Evolutionary conservation across 2,113 vertebrate genomes (phyloP).

Genomic region (Lucifuga dentata): DNA sequence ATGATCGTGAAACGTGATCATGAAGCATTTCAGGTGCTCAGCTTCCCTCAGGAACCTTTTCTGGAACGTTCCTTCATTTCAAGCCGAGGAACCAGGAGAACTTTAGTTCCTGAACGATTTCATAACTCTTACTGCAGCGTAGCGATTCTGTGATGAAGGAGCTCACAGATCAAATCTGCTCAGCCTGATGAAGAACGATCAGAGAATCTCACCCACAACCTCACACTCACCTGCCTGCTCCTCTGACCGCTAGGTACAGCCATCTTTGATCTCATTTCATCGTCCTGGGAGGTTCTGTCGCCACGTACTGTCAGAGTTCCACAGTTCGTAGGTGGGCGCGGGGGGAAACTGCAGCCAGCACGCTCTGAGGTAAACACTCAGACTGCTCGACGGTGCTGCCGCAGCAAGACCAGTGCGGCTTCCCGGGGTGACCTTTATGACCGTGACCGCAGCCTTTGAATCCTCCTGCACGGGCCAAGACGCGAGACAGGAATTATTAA

Average conservation of each 20-base stretch:
- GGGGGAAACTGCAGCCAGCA: constrained; percentile 44
- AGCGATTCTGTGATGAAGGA: no score
- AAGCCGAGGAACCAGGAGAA: no score
- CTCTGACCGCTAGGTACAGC: neutral
- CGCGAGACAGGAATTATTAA: neutral
- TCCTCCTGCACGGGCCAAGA: constrained; percentile 83
- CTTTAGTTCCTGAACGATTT: no score
- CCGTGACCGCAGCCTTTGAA: constrained; percentile 94
- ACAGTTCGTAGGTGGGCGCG: constrained; percentile 86
- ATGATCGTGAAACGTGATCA: no score
- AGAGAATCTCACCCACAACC: no score
- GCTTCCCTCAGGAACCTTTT: no score
- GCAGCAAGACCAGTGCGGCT: constrained; percentile 94
- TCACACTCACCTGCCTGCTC: neutral
- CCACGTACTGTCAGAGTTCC: constrained; percentile 81
- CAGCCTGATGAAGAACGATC: no score
- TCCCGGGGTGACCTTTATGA: constrained; percentile 92
- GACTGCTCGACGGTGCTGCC: constrained; percentile 86
- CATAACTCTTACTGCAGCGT: no score
- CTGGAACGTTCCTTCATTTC: no score
- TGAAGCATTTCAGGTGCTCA: no score
- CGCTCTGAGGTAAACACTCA: constrained; percentile 81
- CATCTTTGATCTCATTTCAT: neutral
- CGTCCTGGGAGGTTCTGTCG: neutral
- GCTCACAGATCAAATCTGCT: no score